Percentiles rank a stretch among this genome's conserved stretches.
Evolutionary conservation across 2,888 invertebrate genomes (phyloP).

Genomic region (Diadromus collaris): DNA sequence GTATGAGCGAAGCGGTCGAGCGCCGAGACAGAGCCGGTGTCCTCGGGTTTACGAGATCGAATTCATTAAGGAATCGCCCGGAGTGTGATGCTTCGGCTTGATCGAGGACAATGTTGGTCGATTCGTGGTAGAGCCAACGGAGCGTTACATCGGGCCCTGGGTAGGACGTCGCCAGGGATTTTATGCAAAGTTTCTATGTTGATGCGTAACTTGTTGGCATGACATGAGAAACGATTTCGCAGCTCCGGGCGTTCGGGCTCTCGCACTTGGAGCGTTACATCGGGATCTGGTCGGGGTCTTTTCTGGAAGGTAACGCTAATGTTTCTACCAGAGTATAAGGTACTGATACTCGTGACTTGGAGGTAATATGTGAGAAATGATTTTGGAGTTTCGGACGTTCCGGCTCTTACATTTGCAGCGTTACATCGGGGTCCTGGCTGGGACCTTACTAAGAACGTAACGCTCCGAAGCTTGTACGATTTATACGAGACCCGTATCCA

Average conservation of each 20-base stretch:
- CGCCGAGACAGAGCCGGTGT: constrained; percentile 29
- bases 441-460: too few relatives aligned
- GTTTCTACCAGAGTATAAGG: too few relatives aligned
- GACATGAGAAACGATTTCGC: not conserved
- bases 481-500: too few relatives aligned
- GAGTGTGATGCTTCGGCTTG: constrained; percentile 31
- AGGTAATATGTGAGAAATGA: too few relatives aligned
- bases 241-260: not conserved
- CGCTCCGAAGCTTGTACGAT: too few relatives aligned
- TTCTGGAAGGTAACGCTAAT: too few relatives aligned
- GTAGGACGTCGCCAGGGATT: not conserved
- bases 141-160: not conserved
- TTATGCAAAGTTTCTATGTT: not conserved
- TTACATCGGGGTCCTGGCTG: too few relatives aligned
- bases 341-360: too few relatives aligned
- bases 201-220: not conserved
- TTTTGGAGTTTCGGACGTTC: too few relatives aligned
- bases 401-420: too few relatives aligned
- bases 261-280: too few relatives aligned
- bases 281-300: too few relatives aligned
- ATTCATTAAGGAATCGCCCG: constrained; percentile 62
- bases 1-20: constrained; percentile 12
- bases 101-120: not conserved
- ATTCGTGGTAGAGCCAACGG: not conserved
- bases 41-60: constrained; percentile 50